Base-by-base conservation (phyloP, 92 coral and sea anemone genomes). In the Palythoa grandis region DNA sequence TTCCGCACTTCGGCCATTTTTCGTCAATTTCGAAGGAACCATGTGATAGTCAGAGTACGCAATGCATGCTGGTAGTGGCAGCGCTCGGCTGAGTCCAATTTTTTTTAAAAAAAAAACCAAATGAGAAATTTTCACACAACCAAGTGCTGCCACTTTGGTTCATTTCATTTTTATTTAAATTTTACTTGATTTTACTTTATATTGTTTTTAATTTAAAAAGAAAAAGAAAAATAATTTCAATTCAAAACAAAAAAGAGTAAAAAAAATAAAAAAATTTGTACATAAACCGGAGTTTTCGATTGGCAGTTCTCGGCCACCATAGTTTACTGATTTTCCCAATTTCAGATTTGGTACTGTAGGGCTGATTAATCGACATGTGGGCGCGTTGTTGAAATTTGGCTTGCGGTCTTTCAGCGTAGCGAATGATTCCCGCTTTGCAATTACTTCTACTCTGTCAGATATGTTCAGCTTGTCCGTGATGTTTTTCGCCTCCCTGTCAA, bases 1-100 rank as follows among this genome's bases (percentile, higher is more conserved):
- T 38, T 83, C 87, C 87, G 40, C 78, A 68, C 87, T 6, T 50
- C 65, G 40, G 72, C 72, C 72, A 67, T 67, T 52, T 7, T 52
- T 52, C 56, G 13, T 2, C 56, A 1, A 52, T 8, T 7, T 52
- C 11, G 56, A 52, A 52, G 56, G 72, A 67, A 22, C 72, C 35
- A 23, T 67, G 39, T 67, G 38, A 22, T 22, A 22, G 29, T 67
- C 72, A 67, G 72, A 25, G 72, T 23, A 67, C 72, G 72, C 72
- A 67, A 22, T 23, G 72, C 72, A 67, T 67, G 72, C 72, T 22
- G 72, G 7, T 22, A 69, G 73, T 69, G 73, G 73, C 47, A 69
- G 73, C 73, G 43, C 73, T 69, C 47, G 24, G 70, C 61, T 12
- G 61, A 56, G 61, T 56, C 61, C 61, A 56, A 56, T 7, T 56